Conservation (phyloP, 1,140 invertebrate genomes). For the Wasmannia auropunctata region DNA sequence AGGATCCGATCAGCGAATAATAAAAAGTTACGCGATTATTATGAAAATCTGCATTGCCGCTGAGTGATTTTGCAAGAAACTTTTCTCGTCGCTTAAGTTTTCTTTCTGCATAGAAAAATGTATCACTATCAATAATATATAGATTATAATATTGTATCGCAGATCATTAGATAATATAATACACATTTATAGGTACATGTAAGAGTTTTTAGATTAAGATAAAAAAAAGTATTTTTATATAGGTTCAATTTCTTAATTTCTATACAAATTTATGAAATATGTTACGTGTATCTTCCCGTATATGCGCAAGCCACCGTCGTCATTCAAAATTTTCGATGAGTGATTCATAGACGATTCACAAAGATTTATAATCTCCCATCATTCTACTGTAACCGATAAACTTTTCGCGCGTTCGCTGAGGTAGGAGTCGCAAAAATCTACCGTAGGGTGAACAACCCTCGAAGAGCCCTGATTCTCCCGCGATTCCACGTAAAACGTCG, state of each 20-base stretch:
- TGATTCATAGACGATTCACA: neutral
- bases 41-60: neutral
- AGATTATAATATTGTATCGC: neutral
- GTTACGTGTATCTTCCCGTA: neutral
- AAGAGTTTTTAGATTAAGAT: neutral
- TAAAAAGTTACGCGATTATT: slow-evolving; percentile 19
- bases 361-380: slow-evolving; percentile 41
- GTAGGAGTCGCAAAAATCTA: neutral
- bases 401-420: neutral
- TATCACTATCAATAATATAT: neutral
- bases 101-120: neutral
- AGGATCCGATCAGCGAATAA: slow-evolving; percentile 9
- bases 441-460: neutral
- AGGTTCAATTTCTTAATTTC: neutral
- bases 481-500: slow-evolving; percentile 44
- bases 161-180: neutral
- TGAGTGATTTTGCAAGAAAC: neutral
- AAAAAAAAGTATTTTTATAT: slow-evolving; percentile 9
- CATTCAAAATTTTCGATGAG: neutral
- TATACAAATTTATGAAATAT: neutral
- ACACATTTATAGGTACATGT: no score
- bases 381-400: neutral
- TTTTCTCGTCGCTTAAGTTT: neutral
- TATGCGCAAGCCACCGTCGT: neutral
- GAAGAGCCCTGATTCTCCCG: neutral